Percentiles rank a stretch among this genome's conserved stretches.
Evolutionary conservation across 2,113 vertebrate species (phyloP).

Genomic region (Poeciliopsis prolifica): DNA sequence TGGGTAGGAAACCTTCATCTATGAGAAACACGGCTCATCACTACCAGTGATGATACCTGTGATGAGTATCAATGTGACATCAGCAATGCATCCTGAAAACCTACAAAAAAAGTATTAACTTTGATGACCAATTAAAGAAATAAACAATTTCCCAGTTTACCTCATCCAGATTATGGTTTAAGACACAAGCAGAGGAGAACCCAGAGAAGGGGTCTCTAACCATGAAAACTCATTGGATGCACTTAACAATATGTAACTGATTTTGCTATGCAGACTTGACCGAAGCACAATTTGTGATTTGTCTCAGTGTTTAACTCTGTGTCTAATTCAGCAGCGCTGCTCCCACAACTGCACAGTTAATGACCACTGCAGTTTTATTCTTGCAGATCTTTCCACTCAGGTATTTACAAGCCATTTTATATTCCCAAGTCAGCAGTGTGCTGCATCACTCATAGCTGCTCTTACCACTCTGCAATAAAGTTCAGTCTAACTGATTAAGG

Average conservation of each 20-base stretch:
- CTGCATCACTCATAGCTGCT: background rate
- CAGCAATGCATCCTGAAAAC: background rate
- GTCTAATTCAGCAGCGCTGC: background rate
- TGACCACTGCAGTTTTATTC: background rate
- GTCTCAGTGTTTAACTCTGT: background rate
- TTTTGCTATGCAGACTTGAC: background rate
- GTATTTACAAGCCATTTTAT: conserved; percentile 1
- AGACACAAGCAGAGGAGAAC: background rate
- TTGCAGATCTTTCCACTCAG: background rate
- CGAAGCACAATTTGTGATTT: background rate
- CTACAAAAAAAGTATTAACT: background rate
- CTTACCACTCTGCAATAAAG: background rate
- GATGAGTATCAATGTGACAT: background rate
- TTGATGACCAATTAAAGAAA: background rate
- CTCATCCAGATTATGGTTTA: background rate
- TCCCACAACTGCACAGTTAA: background rate
- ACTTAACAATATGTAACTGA: background rate
- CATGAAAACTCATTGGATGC: background rate
- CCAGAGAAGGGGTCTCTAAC: background rate
- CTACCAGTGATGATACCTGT: background rate
- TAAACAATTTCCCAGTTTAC: background rate
- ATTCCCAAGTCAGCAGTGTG: background rate
- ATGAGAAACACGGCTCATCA: background rate
- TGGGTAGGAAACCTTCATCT: background rate
- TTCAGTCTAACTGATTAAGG: background rate